These are phyloP conservation scores for Rhea americana DNA, from an alignment of 2,113 vertebrate species.

Conservation along the genomic window DNA sequence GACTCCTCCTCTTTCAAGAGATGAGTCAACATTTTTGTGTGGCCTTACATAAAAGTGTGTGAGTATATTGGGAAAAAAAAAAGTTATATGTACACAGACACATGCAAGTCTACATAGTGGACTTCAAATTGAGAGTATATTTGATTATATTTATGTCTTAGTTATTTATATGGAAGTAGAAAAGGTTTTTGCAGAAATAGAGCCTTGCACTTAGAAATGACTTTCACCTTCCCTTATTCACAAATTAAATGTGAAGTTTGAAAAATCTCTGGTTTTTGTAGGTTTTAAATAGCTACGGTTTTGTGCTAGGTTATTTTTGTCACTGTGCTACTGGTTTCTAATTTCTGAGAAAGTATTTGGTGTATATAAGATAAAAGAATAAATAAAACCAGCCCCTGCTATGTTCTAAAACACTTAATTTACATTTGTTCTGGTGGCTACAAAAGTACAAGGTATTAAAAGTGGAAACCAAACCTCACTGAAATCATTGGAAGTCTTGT, in stretches of 20 bases:
- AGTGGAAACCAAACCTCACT: neutral
- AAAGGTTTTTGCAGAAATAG: neutral
- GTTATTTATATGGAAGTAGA: neutral
- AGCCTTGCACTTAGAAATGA: neutral
- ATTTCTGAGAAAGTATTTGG: neutral
- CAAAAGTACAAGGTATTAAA: neutral
- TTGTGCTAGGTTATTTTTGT: neutral
- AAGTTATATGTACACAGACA: fast-evolving
- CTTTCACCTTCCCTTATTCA: neutral
- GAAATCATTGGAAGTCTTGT: neutral
- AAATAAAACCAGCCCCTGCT: neutral
- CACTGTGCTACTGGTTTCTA: neutral
- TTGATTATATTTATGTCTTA: neutral
- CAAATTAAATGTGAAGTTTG: neutral
- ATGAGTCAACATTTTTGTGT: neutral
- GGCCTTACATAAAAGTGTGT: neutral
- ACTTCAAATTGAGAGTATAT: neutral
- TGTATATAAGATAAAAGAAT: neutral
- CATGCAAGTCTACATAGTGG: fast-evolving
- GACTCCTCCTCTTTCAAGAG: neutral
- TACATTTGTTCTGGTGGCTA: neutral
- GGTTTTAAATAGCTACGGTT: neutral
- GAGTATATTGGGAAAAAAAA: neutral
- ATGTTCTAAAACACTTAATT: neutral
- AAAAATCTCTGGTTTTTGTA: fast-evolving